Evolutionary conservation across 2,113 vertebrate species (phyloP).

Genomic region (Rissa tridactyla): DNA sequence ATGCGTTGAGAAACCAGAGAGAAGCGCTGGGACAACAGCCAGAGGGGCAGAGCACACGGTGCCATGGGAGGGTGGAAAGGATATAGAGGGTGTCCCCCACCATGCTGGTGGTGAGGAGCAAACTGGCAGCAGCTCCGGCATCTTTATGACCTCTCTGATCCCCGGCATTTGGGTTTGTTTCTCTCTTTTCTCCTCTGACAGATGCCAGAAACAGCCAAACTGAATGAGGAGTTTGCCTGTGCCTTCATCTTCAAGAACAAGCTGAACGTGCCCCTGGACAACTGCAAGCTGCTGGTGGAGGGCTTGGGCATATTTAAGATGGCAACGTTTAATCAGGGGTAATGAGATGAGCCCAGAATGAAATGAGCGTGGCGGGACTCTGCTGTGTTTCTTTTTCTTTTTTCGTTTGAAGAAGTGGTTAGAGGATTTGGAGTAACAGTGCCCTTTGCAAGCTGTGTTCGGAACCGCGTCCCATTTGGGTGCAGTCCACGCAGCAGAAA

Average conservation of each 20-base stretch:
- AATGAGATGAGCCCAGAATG: neutral
- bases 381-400: neutral
- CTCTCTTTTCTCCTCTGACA: neutral
- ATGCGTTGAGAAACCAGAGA: neutral
- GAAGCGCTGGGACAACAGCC: neutral
- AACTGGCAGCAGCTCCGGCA: neutral
- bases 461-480: fast-evolving
- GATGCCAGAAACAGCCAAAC: slow-evolving; percentile 59
- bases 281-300: slow-evolving; percentile 68
- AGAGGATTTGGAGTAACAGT: neutral
- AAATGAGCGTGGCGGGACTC: neutral
- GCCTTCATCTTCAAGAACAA: slow-evolving; percentile 70
- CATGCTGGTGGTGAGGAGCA: neutral
- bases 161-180: neutral
- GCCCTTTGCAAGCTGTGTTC: neutral
- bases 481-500: neutral
- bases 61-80: fast-evolving
- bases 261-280: slow-evolving; percentile 43
- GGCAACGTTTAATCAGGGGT: slow-evolving; percentile 62
- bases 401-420: fast-evolving
- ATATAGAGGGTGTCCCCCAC: neutral
- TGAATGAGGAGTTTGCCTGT: slow-evolving; percentile 49
- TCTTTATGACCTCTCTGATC: neutral
- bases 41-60: fast-evolving
- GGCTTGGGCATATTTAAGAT: slow-evolving; percentile 66